phyloP scores from a whole-genome alignment of 2,888 invertebrate species.

The Nemapogon koenigi region DNA sequence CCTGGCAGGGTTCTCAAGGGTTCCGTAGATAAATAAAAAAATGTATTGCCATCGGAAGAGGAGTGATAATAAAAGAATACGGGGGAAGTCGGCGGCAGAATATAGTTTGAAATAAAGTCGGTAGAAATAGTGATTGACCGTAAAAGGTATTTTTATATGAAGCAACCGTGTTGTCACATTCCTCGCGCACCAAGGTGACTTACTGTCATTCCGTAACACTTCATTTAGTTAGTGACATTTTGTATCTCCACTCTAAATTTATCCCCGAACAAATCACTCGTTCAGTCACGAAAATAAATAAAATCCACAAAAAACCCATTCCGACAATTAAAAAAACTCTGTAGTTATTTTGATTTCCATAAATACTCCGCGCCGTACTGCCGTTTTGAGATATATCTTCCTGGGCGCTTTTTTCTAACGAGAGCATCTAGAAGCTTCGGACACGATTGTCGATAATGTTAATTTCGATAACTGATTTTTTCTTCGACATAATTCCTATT shows the following conservation, averaged over 20 bases:
- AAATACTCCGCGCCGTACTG: slow-evolving; percentile 35
- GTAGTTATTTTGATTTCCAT: slow-evolving; percentile 63
- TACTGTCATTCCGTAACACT: slow-evolving; percentile 24
- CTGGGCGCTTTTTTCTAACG: slow-evolving; percentile 35
- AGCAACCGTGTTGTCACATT: too few relatives aligned
- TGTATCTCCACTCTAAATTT: slow-evolving; percentile 32
- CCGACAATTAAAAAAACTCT: slow-evolving; percentile 54
- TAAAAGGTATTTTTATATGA: too few relatives aligned
- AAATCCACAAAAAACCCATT: slow-evolving; percentile 49
- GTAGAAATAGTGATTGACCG: too few relatives aligned
- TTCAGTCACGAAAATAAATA: slow-evolving; percentile 50
- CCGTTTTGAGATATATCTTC: slow-evolving; percentile 56
- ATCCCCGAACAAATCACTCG: slow-evolving; percentile 49
- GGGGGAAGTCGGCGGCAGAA: too few relatives aligned
- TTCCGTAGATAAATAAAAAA: too few relatives aligned
- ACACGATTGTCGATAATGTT: too few relatives aligned
- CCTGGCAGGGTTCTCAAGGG: too few relatives aligned
- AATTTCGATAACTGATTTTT: too few relatives aligned
- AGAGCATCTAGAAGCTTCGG: not conserved
- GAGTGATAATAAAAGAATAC: too few relatives aligned
- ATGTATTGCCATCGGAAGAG: too few relatives aligned
- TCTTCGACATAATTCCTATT: too few relatives aligned
- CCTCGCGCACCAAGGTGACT: not conserved
- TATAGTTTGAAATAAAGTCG: too few relatives aligned
- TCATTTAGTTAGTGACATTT: slow-evolving; percentile 30